Evolutionary conservation across 2,888 invertebrate genomes (phyloP).

Genomic region (Drosophila crucigera): DNA sequence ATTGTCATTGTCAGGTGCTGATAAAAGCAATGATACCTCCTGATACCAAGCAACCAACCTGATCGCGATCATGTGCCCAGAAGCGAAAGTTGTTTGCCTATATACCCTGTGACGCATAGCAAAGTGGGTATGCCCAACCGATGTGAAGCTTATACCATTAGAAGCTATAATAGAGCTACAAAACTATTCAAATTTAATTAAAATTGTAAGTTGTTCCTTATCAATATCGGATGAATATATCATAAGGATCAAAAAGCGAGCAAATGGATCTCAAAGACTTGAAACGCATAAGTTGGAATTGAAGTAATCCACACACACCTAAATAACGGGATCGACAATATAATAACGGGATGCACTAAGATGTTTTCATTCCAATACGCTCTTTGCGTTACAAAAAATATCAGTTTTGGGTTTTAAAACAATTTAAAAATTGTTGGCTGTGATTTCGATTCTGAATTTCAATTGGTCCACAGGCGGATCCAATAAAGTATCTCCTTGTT

Average conservation of each 20-base stretch:
- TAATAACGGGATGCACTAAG: too few relatives aligned
- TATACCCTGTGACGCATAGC: neutral
- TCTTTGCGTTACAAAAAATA: too few relatives aligned
- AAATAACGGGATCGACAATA: too few relatives aligned
- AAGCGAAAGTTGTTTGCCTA: neutral
- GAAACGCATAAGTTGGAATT: neutral
- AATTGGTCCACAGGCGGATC: neutral
- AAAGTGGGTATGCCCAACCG: neutral
- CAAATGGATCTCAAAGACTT: neutral
- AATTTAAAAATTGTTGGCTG: too few relatives aligned
- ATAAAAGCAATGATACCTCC: conserved; percentile 1
- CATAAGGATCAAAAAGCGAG: neutral
- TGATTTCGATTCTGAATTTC: neutral
- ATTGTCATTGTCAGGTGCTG: conserved; percentile 10
- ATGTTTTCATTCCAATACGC: too few relatives aligned
- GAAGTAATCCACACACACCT: too few relatives aligned
- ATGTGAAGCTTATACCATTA: neutral
- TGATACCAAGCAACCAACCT: neutral
- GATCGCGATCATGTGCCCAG: conserved; percentile 6
- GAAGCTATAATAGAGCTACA: neutral
- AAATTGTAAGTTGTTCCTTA: neutral
- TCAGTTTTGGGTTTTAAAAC: too few relatives aligned
- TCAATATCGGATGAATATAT: neutral
- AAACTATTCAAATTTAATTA: neutral
- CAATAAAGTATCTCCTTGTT: neutral